Evolutionary conservation across 1,140 invertebrate genomes (phyloP), one percentile per base, ranked within the genome.

Genomic region (Schlechtendalia chinensis): DNA sequence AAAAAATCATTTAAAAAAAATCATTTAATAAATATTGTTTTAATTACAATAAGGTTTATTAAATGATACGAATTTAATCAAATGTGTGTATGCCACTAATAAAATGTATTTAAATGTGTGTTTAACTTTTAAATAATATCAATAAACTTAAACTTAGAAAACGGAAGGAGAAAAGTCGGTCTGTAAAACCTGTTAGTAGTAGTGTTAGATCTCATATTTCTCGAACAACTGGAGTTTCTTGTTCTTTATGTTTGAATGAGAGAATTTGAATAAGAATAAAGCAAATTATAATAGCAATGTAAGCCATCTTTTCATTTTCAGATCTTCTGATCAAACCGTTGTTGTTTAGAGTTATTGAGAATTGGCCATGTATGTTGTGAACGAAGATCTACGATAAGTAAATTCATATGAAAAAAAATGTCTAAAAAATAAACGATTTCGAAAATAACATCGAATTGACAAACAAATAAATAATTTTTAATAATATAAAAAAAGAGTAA

Each of bases 141-240:
- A 16, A 45, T 45, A 22, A 67, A 22, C 22, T 45, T 4, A 17
- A 67, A 45, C 39, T 45, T 67, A 67, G 19, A 67, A 67, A 67
- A 67, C 63, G 17, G n/a, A 67, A 19, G 4, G 47, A 19, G 11
- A 50, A 39, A 71, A 11, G 67, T 71, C 50, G 24, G 16, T 53
- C 29, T 53, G 47, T 53, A 71, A 24, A 29, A 71, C 47, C 67
- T 10, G 47, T 53, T 71, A n/a, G n/a, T 39, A 29, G 16, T 50
- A 11, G 16, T 39, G n/a, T 67, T 45, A 67, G 17, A 53, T 71
- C 67, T 71, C 47, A 71, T 27, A 71, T 71, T 71, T 53, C 16
- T n/a, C 24, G 3, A 29, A 47, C 65, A 32, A 71, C 47, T 53
- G 47, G 47, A 71, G 47, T 53, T 27, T 72, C 17, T 72, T 14